Evolutionary conservation across 2,797 vertebrate genomes (phyloP), one percentile per base, ranked within the genome.

Genomic region (Xenentodon cancila): DNA sequence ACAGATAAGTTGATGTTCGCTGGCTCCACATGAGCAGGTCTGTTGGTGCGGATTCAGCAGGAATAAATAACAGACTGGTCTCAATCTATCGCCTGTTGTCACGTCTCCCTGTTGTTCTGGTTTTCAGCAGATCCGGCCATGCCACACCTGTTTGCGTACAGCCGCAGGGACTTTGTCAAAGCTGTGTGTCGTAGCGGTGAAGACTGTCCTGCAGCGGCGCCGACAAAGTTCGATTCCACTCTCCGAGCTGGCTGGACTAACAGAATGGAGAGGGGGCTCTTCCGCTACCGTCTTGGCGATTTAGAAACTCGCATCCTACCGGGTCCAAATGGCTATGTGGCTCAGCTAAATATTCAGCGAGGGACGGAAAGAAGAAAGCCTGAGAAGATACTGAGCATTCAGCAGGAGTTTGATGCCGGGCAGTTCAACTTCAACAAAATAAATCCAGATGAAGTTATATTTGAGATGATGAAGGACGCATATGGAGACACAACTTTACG

Each of bases 401-500:
- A 81, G 9, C 95, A 99, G 65, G 78, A 87, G 7, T 98, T 97
- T 70, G 93, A 91, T 56, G 74, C 89, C 0, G 51, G 53, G 0
- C 92, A 93, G 78, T 99, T 99, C 83, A 94, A 97, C 74, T 99
- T 98, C 77, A 95, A 90, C 73, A 92, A 92, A 73, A 93, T 98
- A 48, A 89, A 68, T 1, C 87, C 90, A 0, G 90, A 87, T 8
- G 97, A 98, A 84, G 57, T 96, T 12, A 84, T 99, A 18, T 94
- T 95, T 74, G 88, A 93, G 19, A 82, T 98, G 88, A 58, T 63
- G 1, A 88, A 79, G 42, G 58, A 47, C 2, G 13, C 34, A 1
- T 52, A 53, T 12, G 61, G 20, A 54, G 16, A 6, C 5, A 0
- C 37, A 25, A n/a, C 12, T 57, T 20, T 47, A 9, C 4, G 48